phyloP scores from a whole-genome alignment of 2,888 invertebrate genomes.

The Chrysolina americana region DNA sequence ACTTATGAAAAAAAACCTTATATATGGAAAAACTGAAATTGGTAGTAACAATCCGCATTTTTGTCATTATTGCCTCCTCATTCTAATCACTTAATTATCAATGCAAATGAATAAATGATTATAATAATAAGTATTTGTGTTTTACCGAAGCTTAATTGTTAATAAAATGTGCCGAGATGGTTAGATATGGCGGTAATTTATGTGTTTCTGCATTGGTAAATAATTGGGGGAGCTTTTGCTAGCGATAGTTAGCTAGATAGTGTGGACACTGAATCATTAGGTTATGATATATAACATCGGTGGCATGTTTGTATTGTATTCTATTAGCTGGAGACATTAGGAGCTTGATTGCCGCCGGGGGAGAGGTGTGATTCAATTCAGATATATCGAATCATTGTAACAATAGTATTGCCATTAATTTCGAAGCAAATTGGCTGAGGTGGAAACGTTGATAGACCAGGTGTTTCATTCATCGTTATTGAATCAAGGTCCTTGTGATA shows the following conservation, averaged over 20 bases:
- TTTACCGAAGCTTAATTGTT: conserved; percentile 54
- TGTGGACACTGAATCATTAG: conserved; percentile 65
- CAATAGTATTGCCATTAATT: conserved; percentile 5
- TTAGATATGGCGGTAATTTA: conserved; percentile 63
- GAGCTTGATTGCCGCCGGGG: conserved; percentile 63
- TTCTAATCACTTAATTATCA: conserved; percentile 15
- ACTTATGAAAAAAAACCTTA: too few species aligned
- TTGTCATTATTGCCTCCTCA: neutral
- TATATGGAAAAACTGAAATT: neutral
- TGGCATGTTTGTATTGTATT: conserved; percentile 65
- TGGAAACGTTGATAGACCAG: neutral
- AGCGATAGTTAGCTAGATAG: conserved; percentile 64
- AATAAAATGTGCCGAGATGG: conserved; percentile 58
- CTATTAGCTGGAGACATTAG: conserved; percentile 62
- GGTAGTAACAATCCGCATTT: neutral
- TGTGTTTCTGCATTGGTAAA: conserved; percentile 65
- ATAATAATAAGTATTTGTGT: conserved; percentile 20
- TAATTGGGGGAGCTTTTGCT: conserved; percentile 65
- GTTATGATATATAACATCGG: conserved; percentile 65
- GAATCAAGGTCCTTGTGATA: neutral
- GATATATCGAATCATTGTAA: conserved; percentile 37
- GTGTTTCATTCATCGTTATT: neutral
- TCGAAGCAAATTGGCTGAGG: neutral
- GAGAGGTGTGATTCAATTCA: conserved; percentile 65
- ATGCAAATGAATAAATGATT: conserved; percentile 27